Evolutionary conservation across 2,113 vertebrate species (phyloP).

Genomic region (Pogona vitticeps): DNA sequence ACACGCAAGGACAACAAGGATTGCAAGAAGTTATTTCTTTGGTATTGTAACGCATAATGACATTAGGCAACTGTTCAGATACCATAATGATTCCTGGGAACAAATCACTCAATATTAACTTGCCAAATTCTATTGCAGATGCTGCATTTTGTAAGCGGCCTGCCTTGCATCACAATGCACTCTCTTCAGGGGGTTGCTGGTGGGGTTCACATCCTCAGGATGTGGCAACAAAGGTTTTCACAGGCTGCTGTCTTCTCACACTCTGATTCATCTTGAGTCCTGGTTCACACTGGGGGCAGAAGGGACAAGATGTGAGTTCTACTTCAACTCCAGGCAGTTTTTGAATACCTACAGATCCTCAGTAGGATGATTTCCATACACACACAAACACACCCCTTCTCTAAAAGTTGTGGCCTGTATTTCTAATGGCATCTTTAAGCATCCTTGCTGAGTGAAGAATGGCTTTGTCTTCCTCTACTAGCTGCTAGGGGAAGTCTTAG

Average conservation of each 20-base stretch:
- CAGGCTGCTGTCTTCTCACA: not conserved
- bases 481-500: not conserved
- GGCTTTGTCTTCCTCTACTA: not conserved
- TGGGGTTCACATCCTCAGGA: not conserved
- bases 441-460: not conserved
- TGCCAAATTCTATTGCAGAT: no score
- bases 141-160: no score
- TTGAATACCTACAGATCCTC: not conserved
- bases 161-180: no score
- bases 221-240: not conserved
- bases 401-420: not conserved
- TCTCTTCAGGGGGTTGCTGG: no score
- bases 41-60: no score
- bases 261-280: not conserved
- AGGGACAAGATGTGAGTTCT: not conserved
- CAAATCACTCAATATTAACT: no score
- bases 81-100: no score
- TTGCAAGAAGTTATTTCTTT: no score
- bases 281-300: not conserved
- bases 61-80: no score
- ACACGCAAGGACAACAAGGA: no score
- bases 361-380: not conserved
- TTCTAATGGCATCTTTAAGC: not conserved
- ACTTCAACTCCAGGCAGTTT: not conserved
- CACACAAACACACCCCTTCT: not conserved